Base-by-base conservation (phyloP, 92 coral and sea anemone species). In the Phenganax subtilis region DNA sequence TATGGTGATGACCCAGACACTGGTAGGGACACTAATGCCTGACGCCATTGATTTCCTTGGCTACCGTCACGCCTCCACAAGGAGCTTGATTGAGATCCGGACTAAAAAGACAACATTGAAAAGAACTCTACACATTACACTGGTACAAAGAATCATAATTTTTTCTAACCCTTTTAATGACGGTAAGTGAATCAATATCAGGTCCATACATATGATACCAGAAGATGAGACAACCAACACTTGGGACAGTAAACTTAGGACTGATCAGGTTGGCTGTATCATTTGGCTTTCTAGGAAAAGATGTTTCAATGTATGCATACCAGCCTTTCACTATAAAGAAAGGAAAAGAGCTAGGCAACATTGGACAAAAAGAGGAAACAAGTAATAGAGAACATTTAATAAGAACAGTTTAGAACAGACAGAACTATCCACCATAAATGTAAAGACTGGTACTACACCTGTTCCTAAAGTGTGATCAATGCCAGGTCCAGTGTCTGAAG, bases 141-240 rank as follows among this genome's bases (percentile, higher is more conserved):
- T 37, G 47, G 47, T 37, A 37, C 47, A 37, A 37, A 37, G 47
- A 37, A 37, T 37, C 47, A 37, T 20, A 25, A n/a, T 28, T 17
- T 8, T 28, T 15, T 72, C 83, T 8, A 58, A 91, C 97, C 96
- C 87, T 90, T 68, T 85, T 72, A 29, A 88, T 84, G 52, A 94
- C 87, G 57, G 88, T 92, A 5, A 94, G 90, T 14, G 87, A 65
- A 77, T 88, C 85, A 0, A 94, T 86, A 70, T 94, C 92, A 44
- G 97, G 97, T 16, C 98, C 98, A 88, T 80, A 94, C 98, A 94
- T 94, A 82, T 94, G 98, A 78, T 94, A 94, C 98, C 98, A 94
- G 84, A 94, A 90, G 14, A 81, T 84, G 30, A 92, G 83, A 64
- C 98, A 94, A 17, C 88, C 90, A 37, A 58, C 73, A 12, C 87